Conservation (phyloP, 2,888 invertebrate species). For the Drosophila falleni region DNA sequence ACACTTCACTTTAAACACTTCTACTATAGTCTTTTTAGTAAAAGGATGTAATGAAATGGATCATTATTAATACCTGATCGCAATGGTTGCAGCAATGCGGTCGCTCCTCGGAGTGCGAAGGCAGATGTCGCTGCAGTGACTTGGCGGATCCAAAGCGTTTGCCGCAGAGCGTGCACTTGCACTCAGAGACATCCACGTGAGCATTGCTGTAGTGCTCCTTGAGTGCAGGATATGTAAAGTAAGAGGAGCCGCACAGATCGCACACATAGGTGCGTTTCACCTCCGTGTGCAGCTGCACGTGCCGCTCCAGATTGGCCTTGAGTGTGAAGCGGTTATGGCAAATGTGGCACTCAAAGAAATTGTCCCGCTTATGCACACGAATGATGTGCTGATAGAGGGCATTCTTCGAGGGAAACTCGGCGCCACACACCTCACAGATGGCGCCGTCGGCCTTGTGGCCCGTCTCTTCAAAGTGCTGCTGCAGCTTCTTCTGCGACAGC, state of each 20-base stretch:
- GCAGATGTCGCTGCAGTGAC: constrained; percentile 84
- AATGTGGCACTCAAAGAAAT: constrained; percentile 85
- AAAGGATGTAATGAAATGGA: no score
- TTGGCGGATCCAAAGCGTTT: constrained; percentile 84
- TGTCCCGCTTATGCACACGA: constrained; percentile 85
- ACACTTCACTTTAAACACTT: no score
- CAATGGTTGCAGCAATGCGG: constrained; percentile 85
- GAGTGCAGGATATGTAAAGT: constrained; percentile 85
- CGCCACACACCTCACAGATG: constrained; percentile 85
- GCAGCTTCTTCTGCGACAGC: constrained; percentile 84
- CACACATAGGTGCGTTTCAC: constrained; percentile 85
- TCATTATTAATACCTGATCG: constrained; percentile 77
- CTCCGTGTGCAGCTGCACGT: constrained; percentile 85
- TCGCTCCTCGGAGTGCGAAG: constrained; percentile 85
- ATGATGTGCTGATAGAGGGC: constrained; percentile 85
- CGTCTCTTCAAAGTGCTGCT: constrained; percentile 84
- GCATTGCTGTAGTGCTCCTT: constrained; percentile 85
- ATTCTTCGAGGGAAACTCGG: constrained; percentile 84
- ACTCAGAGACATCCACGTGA: constrained; percentile 84
- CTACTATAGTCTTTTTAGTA: no score
- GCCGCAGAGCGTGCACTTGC: constrained; percentile 84
- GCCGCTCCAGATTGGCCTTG: constrained; percentile 85
- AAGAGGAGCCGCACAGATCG: constrained; percentile 85
- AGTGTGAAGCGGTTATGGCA: constrained; percentile 85
- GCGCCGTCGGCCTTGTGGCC: constrained; percentile 85